Base-by-base conservation (phyloP, 2,888 invertebrate species). In the Acanthosoma haemorrhoidale region DNA sequence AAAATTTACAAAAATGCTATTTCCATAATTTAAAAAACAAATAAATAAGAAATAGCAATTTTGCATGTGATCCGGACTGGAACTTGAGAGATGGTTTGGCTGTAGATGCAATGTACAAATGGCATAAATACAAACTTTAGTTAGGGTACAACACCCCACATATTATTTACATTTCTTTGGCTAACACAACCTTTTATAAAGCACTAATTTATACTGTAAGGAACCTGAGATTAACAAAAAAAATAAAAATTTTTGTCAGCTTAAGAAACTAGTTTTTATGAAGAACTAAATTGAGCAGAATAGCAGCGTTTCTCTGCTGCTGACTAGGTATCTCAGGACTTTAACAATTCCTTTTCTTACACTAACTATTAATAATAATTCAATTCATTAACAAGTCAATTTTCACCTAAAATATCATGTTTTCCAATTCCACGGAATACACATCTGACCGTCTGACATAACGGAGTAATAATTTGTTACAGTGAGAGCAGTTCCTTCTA, bases 381-480 rank as follows among this genome's bases (percentile, higher is more conserved):
- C n/a, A n/a, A n/a, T n/a, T n/a, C n/a, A n/a, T n/a, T n/a, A n/a
- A 25, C 29, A 25, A 51, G 51, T 51, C n/a, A 25, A 51, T n/a
- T 25, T 51, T 51, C 29, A 51, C 21, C 51, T 25, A 51, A 13
- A 51, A n/a, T 25, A 51, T 51, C 51, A 51, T 15, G 84, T 82
- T 79, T 87, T 86, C 84, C 91, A 96, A 80, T 96, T 90, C 95
- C 95, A 96, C 16, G 96, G 96, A 79, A 96, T 89, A 78, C 94
- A 95, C 68, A 95, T 84, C 70, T 91, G 89, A 1, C 96, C 96
- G 80, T 96, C 95, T 0, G 89, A 88, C 78, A 94, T 83, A 60
- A 96, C 90, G 0, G 94, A 93, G 79, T 94, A 96, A 80, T 94
- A 96, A 78, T 92, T 92, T 0, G 94, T 91, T 68, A 96, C 87